Evolutionary conservation across 2,888 invertebrate species (phyloP).

Genomic region (Drosophila prostipennis): DNA sequence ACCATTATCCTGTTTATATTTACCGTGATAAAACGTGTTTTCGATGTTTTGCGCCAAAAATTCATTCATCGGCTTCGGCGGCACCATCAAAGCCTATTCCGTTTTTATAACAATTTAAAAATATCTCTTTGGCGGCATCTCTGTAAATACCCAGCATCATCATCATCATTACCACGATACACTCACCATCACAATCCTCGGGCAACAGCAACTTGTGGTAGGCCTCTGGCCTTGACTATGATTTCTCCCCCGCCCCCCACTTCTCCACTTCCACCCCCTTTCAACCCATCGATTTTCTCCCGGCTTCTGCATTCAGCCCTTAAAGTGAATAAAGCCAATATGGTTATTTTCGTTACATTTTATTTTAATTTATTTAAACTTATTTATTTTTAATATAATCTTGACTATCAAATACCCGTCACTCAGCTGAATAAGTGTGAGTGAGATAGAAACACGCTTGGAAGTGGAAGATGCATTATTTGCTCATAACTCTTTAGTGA

Average conservation of each 20-base stretch:
- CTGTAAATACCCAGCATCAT: slow-evolving; percentile 41
- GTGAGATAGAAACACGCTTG: too few species aligned
- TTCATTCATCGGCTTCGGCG: slow-evolving; percentile 63
- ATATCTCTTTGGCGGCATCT: slow-evolving; percentile 44
- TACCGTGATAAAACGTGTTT: slow-evolving; percentile 59
- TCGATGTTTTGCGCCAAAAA: slow-evolving; percentile 61
- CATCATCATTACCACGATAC: slow-evolving; percentile 1
- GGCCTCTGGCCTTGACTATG: slow-evolving; percentile 49
- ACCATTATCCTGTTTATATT: slow-evolving; percentile 26
- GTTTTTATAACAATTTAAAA: slow-evolving; percentile 44
- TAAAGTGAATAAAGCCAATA: slow-evolving; percentile 17
- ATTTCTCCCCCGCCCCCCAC: slow-evolving; percentile 3
- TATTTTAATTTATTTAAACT: too few species aligned
- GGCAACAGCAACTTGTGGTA: slow-evolving; percentile 21
- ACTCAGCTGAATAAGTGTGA: too few species aligned
- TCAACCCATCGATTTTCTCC: slow-evolving; percentile 28
- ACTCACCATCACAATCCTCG: slow-evolving; percentile 10
- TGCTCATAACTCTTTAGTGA: too few species aligned
- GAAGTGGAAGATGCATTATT: too few species aligned
- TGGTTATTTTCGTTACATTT: too few species aligned
- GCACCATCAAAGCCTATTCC: slow-evolving; percentile 50
- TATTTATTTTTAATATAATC: too few species aligned
- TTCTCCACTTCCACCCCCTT: neutral
- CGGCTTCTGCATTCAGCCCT: neutral
- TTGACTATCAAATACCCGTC: too few species aligned